phyloP scores from a whole-genome alignment of 1,140 invertebrate genomes.

The Drosophila bifasciata region DNA sequence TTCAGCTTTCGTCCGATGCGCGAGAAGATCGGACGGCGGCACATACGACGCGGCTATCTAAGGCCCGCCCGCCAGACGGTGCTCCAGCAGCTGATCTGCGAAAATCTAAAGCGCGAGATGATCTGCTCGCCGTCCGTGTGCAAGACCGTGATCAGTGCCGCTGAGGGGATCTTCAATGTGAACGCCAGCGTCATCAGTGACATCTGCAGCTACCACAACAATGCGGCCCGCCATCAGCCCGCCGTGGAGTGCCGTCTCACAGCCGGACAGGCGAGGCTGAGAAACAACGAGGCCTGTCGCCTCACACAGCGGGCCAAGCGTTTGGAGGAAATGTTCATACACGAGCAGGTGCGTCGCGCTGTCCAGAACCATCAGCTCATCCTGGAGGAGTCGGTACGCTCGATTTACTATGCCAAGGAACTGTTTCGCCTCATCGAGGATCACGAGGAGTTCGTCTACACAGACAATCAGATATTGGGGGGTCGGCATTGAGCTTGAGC shows the following conservation, averaged over 20 bases:
- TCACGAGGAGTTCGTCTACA: slow-evolving; percentile 60
- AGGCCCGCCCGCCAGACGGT: slow-evolving; percentile 19
- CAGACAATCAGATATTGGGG: slow-evolving; percentile 47
- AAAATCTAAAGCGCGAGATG: slow-evolving; percentile 47
- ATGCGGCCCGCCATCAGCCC: slow-evolving; percentile 40
- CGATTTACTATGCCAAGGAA: slow-evolving; percentile 69
- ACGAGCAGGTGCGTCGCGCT: slow-evolving; percentile 58
- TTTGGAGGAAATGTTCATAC: slow-evolving; percentile 60
- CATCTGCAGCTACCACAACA: slow-evolving; percentile 59
- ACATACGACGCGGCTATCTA: slow-evolving; percentile 48
- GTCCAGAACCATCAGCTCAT: slow-evolving; percentile 57
- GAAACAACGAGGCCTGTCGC: slow-evolving; percentile 49
- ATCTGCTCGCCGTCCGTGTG: slow-evolving; percentile 25
- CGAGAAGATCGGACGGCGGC: slow-evolving; percentile 34
- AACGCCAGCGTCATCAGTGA: slow-evolving; percentile 45
- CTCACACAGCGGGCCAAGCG: slow-evolving; percentile 58
- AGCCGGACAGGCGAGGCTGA: slow-evolving; percentile 18
- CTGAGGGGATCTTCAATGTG: slow-evolving; percentile 46
- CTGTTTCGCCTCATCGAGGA: slow-evolving; percentile 62
- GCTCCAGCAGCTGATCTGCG: slow-evolving; percentile 42
- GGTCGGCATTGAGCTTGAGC: slow-evolving; percentile 5
- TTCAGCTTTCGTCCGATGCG: slow-evolving; percentile 50
- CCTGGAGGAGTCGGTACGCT: slow-evolving; percentile 72
- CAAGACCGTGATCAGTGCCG: slow-evolving; percentile 45
- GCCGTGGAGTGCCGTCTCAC: slow-evolving; percentile 30